Evolutionary conservation across 2,888 invertebrate genomes (phyloP), one percentile per base, ranked within the genome.

Genomic region (Eupithecia abbreviata): DNA sequence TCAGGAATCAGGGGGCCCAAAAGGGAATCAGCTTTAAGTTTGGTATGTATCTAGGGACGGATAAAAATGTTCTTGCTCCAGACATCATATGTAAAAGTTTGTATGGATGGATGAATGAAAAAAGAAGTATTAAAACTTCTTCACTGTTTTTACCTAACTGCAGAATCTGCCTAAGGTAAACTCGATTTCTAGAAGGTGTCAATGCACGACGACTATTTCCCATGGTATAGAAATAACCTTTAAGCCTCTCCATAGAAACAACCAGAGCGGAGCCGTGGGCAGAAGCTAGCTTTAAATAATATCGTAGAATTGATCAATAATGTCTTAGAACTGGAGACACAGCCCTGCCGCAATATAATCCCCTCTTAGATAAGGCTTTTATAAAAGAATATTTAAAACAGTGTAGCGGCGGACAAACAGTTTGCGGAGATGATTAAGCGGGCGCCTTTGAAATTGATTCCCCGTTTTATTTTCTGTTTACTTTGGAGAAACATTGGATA

Each of bases 401-500:
- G 41, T n/a, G 67, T 75, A 75, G 71, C 67, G 62, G 72, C 69
- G 58, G 41, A 70, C 47, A 75, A 75, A 78, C 78, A 78, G 62
- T 72, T 75, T 70, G 70, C 70, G 58, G 47, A 73, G 55, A 71
- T 75, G 70, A 77, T 75, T 74, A 75, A 75, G 70, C 73, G 49
- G 43, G 70, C 72, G 74, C 71, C 73, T 78, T 75, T 75, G 73
- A 75, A 78, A 77, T 70, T 75, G 73, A 78, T 78, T 51, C 75
- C 45, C 41, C 65, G 70, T 49, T 70, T 70, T 74, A n/a, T 73
- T 69, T 47, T 30, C 47, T 69, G 69, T 69, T 69, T 69, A 49
- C 47, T 69, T 69, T 47, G 30, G 47, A 43, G n/a, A n/a, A 47
- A 47, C 69, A 45, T 45, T 45, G 65, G 65, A 65, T 47, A 42